phyloP scores from a whole-genome alignment of 2,113 vertebrate genomes.

The Catagonus wagneri region DNA sequence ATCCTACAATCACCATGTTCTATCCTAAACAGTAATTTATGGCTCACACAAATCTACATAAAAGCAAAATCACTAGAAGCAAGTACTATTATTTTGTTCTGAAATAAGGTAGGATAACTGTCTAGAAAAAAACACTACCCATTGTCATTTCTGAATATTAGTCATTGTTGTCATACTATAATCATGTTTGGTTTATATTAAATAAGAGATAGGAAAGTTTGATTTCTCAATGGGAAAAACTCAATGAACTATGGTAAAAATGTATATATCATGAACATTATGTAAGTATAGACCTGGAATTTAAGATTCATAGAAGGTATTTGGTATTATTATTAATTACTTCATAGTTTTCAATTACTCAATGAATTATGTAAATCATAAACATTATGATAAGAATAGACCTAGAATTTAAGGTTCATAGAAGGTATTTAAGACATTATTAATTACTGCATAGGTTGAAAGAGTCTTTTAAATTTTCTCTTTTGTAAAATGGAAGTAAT shows the following conservation, averaged over 20 bases:
- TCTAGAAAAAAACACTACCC: slow-evolving; percentile 29
- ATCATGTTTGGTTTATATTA: slow-evolving; percentile 66
- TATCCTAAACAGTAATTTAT: not conserved
- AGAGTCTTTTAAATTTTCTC: not conserved
- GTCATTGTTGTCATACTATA: slow-evolving; percentile 57
- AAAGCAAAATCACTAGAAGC: slow-evolving; percentile 35
- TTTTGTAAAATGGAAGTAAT: slow-evolving; percentile 29
- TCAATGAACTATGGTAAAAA: not conserved
- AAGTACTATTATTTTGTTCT: not conserved
- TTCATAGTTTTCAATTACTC: not conserved
- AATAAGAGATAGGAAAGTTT: slow-evolving; percentile 69
- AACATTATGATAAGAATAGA: not conserved
- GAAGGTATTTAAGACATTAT: not conserved
- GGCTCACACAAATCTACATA: not conserved
- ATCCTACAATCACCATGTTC: not conserved
- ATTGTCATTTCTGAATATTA: slow-evolving; percentile 66
- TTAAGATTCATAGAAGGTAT: not conserved
- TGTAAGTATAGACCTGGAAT: not conserved
- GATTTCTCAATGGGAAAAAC: slow-evolving; percentile 72
- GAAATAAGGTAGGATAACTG: not conserved
- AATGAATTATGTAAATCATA: not conserved
- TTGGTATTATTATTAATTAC: not conserved
- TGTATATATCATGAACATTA: not conserved
- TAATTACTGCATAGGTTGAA: not conserved
- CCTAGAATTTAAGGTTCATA: not conserved